Evolutionary conservation across 2,888 invertebrate genomes (phyloP).

Genomic region (Calameuta idolon): DNA sequence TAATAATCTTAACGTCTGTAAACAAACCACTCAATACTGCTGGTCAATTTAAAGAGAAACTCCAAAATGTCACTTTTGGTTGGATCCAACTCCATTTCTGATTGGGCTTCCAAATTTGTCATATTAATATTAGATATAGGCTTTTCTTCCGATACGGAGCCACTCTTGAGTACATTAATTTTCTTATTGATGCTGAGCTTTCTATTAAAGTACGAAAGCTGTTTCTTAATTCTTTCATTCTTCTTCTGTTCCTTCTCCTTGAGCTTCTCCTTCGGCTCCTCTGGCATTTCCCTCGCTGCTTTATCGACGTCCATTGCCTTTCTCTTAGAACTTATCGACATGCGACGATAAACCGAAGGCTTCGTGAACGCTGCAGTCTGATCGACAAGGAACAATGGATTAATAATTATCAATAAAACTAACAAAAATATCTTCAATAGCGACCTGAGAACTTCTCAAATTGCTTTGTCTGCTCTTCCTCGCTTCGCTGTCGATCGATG

Average conservation of each 20-base stretch:
- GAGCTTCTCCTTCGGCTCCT: conserved; percentile 15
- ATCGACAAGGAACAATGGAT: conserved; percentile 16
- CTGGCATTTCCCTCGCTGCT: not conserved
- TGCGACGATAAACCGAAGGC: conserved; percentile 73
- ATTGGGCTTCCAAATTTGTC: not conserved
- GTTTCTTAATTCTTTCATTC: conserved; percentile 56
- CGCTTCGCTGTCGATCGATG: conserved; percentile 41
- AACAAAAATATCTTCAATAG: not conserved
- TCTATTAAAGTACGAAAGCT: conserved; percentile 41
- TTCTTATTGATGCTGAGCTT: conserved; percentile 15
- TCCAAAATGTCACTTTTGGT: conserved; percentile 50
- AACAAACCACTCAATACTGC: conserved; percentile 52
- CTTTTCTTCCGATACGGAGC: conserved; percentile 41
- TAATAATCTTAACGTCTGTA: conserved; percentile 9
- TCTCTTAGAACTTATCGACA: conserved; percentile 67
- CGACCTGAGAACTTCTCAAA: not conserved
- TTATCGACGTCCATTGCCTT: conserved; percentile 35
- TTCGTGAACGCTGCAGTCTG: conserved; percentile 68
- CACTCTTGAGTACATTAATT: not conserved
- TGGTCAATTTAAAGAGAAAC: conserved; percentile 51
- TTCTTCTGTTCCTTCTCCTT: conserved; percentile 69
- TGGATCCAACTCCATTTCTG: conserved; percentile 32
- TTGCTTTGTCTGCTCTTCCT: conserved; percentile 12
- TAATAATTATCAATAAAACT: not conserved
- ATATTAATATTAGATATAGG: conserved; percentile 10